Base-by-base conservation (phyloP, 2,888 invertebrate genomes). In the Melanostoma scalare region DNA sequence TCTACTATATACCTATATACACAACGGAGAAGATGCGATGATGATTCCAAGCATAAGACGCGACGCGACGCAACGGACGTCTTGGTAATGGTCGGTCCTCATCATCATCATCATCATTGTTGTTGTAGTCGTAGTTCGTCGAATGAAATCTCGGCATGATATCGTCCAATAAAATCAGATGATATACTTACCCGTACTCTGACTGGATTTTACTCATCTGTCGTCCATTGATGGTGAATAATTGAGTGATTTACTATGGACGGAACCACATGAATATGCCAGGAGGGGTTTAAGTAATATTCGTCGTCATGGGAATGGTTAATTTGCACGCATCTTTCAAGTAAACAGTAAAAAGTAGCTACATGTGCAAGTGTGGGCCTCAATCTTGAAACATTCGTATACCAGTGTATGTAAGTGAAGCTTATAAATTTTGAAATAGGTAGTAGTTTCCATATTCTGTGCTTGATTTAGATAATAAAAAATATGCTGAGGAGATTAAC, bases 81-180 rank as follows among this genome's bases (percentile, higher is more conserved):
- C n/a, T 69, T 69, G 82, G 69, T 58, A 73, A 58, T 63, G 65
- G 53, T 61, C 20, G 55, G 53, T 40, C 53, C 58, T 52, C 52
- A 35, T 46, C 55, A 40, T 40, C 30, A 5, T 61, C 35, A 10
- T 5, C 20, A 6, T 65, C 35, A n/a, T 65, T 31, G 67, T 77
- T 35, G 31, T 31, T 53, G n/a, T 35, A 50, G 10, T 33, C 30
- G 55, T 61, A 44, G 58, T 36, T 35, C 31, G 72, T 67, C 79
- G 71, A 79, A 79, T 74, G 69, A 75, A 79, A 85, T 85, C 84
- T 50, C 71, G 61, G 69, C 84, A 68, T 75, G 84, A 75, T 79
- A 85, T 72, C 75, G 79, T 79, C 80, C 85, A 85, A 85, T 85
- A 85, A 85, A 85, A 85, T 80, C 68, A 53, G 69, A 85, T 85